These are phyloP conservation scores for Cheumatopsyche charites DNA, from an alignment of 1,140 invertebrate genomes.

Conservation along the genomic window DNA sequence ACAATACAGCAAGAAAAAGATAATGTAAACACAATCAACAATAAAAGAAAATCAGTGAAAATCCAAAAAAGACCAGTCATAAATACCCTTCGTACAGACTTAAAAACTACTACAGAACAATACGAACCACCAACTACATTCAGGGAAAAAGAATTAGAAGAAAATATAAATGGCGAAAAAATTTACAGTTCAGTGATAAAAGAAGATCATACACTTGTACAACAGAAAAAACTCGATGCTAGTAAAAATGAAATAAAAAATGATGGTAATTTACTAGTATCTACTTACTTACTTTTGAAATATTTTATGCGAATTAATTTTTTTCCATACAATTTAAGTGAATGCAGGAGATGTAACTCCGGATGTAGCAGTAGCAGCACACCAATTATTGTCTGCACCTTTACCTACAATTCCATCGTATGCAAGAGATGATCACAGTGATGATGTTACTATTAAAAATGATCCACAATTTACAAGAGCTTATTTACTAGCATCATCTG, in stretches of 20 bases:
- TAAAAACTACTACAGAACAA: slow-evolving; percentile 22
- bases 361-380: slow-evolving; percentile 57
- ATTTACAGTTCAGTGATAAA: slow-evolving; percentile 47
- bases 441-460: slow-evolving; percentile 47
- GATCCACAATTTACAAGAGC: slow-evolving; percentile 57
- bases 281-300: not conserved
- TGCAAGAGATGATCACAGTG: slow-evolving; percentile 51
- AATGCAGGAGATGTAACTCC: slow-evolving; percentile 52
- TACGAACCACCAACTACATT: too few species aligned
- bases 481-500: slow-evolving; percentile 54
- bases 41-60: slow-evolving; percentile 36
- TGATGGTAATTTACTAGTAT: slow-evolving; percentile 35
- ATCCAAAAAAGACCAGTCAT: slow-evolving; percentile 40
- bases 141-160: slow-evolving; percentile 1
- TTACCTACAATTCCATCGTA: slow-evolving; percentile 55
- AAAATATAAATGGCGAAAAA: slow-evolving; percentile 26
- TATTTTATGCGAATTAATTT: slow-evolving; percentile 11
- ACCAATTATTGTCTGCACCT: slow-evolving; percentile 57
- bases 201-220: slow-evolving; percentile 45
- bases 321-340: slow-evolving; percentile 50
- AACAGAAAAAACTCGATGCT: slow-evolving; percentile 37
- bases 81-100: slow-evolving; percentile 21
- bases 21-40: not conserved
- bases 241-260: slow-evolving; percentile 24
- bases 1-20: slow-evolving; percentile 42